These are phyloP conservation scores for Columba janthina DNA, from an alignment of 2,113 vertebrate genomes.

Conservation along the genomic window DNA sequence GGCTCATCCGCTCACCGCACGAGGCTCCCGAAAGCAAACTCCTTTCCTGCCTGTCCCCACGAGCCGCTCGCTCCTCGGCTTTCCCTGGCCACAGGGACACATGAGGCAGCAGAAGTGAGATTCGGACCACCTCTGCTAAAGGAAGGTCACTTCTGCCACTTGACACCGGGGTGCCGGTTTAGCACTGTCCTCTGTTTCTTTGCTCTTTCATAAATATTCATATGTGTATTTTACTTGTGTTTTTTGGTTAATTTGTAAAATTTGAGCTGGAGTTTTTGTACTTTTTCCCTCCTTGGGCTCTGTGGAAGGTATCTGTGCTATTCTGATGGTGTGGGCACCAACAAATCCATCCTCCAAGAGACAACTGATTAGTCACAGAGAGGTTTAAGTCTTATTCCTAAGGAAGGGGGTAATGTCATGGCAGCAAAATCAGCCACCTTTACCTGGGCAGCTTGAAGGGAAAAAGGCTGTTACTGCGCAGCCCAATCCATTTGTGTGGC, in stretches of 20 bases:
- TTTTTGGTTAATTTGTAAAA: neutral
- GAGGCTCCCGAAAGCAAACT: neutral
- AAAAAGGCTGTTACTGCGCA: neutral
- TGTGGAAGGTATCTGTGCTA: neutral
- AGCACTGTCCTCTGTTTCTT: neutral
- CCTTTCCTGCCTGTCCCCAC: neutral
- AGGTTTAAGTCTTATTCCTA: neutral
- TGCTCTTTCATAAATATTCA: neutral
- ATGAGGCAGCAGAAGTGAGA: neutral
- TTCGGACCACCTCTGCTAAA: neutral
- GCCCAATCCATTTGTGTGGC: neutral
- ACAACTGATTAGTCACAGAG: neutral
- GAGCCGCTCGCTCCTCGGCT: neutral
- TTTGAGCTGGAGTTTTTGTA: neutral
- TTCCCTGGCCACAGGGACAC: neutral
- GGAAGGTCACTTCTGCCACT: neutral
- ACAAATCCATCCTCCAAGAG: neutral
- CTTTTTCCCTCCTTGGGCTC: neutral
- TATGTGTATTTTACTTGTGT: neutral
- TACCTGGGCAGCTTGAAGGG: neutral
- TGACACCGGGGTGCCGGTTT: neutral
- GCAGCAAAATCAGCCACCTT: conserved; percentile 5
- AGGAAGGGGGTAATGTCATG: neutral
- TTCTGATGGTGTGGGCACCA: neutral
- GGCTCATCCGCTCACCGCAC: neutral